Evolutionary conservation across 2,113 vertebrate genomes (phyloP).

Genomic region (Gavia stellata): DNA sequence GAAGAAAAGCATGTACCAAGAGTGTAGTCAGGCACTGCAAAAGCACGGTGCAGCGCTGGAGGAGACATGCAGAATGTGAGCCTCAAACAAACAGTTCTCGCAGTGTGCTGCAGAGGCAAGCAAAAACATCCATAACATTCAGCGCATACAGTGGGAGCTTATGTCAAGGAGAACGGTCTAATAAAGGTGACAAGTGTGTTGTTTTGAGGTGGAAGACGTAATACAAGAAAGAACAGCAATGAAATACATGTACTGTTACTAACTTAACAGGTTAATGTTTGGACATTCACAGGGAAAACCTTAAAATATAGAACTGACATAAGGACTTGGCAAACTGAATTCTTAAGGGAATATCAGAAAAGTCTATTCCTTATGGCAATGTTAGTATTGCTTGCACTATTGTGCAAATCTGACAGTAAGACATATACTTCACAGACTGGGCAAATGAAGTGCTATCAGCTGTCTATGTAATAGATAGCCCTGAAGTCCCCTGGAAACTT

Average conservation of each 20-base stretch:
- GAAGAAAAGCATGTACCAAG: neutral
- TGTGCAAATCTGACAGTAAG: neutral
- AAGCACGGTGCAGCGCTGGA: accelerated
- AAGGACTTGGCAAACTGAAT: neutral
- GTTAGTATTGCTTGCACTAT: neutral
- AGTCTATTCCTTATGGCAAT: neutral
- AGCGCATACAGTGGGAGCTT: accelerated
- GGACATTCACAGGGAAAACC: neutral
- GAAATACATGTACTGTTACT: neutral
- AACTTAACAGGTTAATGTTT: neutral
- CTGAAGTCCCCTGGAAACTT: neutral
- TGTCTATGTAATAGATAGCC: neutral
- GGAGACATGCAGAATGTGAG: neutral
- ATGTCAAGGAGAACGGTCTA: neutral
- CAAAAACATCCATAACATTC: neutral
- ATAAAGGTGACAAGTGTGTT: neutral
- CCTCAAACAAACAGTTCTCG: neutral
- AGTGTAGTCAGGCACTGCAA: neutral
- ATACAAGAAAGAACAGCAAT: neutral
- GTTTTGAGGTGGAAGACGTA: neutral
- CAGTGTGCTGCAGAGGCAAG: neutral
- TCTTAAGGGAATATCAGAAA: neutral
- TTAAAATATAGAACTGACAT: neutral
- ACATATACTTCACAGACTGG: neutral
- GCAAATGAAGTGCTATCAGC: neutral